Conservation (phyloP, 2,113 vertebrate species). For the Esox niger region DNA sequence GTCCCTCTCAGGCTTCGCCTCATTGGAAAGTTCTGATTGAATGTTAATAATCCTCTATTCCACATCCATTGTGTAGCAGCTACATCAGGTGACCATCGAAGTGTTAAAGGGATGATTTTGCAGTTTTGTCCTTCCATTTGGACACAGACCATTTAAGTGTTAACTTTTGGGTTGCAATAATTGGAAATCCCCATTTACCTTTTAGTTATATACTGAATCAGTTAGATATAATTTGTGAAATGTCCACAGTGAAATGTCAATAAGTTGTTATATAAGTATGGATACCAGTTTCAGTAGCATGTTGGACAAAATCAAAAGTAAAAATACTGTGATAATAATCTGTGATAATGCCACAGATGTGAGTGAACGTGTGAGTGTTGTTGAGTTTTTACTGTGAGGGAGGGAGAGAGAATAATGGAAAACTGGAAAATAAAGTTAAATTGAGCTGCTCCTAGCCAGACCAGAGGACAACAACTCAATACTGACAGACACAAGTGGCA, state of each 20-base stretch:
- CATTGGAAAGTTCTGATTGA: slow-evolving; percentile 77
- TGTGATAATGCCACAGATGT: slow-evolving; percentile 1
- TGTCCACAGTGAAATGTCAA: slow-evolving; percentile 40
- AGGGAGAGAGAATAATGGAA: background rate
- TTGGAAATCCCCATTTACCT: slow-evolving; percentile 73
- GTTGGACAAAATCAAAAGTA: slow-evolving; percentile 27
- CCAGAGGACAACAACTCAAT: slow-evolving; percentile 62
- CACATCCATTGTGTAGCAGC: slow-evolving; percentile 67
- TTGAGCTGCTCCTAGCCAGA: slow-evolving; percentile 43
- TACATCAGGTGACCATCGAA: slow-evolving; percentile 70
- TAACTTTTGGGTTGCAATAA: slow-evolving; percentile 72
- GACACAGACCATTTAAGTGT: slow-evolving; percentile 74
- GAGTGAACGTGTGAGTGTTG: background rate
- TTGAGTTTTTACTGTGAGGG: no score
- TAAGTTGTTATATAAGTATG: slow-evolving; percentile 37
- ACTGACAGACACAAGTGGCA: slow-evolving; percentile 21
- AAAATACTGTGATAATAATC: background rate
- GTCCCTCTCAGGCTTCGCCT: slow-evolving; percentile 72
- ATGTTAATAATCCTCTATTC: slow-evolving; percentile 76
- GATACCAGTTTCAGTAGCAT: slow-evolving; percentile 29
- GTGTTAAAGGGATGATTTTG: slow-evolving; percentile 75
- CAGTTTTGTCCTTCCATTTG: slow-evolving; percentile 72
- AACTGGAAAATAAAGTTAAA: slow-evolving; percentile 2
- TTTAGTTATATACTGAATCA: slow-evolving; percentile 62
- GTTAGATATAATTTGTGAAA: slow-evolving; percentile 40